Evolutionary conservation across 2,797 vertebrate species (phyloP).

Genomic region (Gastrophryne carolinensis): DNA sequence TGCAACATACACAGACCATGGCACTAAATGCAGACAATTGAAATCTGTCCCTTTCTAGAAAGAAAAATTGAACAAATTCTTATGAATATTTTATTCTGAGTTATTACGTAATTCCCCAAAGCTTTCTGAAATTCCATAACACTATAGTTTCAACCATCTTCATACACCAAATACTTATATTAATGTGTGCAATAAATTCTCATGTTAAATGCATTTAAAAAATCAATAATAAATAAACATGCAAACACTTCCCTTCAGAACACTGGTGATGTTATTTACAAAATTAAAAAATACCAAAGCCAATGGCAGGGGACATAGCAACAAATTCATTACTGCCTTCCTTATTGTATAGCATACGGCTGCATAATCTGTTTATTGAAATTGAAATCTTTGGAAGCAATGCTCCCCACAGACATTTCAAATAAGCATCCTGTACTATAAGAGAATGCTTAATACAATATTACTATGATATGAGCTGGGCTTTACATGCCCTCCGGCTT

Average conservation of each 20-base stretch:
- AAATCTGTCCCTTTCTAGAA: too few species aligned
- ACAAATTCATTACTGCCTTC: constrained; percentile 86
- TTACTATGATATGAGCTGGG: constrained; percentile 74
- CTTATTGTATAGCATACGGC: constrained; percentile 78
- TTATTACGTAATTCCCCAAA: constrained; percentile 65
- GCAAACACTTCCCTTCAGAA: constrained; percentile 82
- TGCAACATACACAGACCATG: too few species aligned
- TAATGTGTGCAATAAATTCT: constrained; percentile 83
- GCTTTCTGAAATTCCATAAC: constrained; percentile 54
- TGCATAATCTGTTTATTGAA: constrained; percentile 87
- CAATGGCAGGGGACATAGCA: constrained; percentile 81
- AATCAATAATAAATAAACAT: constrained; percentile 97
- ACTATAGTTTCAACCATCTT: constrained; percentile 57
- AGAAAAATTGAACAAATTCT: constrained; percentile 58
- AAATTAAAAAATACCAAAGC: constrained; percentile 86
- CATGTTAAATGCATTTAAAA: constrained; percentile 82
- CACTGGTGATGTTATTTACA: constrained; percentile 85
- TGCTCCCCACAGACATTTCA: constrained; percentile 80
- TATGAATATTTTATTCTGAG: constrained; percentile 75
- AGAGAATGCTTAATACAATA: constrained; percentile 82
- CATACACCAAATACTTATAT: constrained; percentile 71
- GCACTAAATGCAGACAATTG: too few species aligned
- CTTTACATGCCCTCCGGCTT: constrained; percentile 64
- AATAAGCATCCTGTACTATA: constrained; percentile 73
- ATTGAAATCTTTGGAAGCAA: constrained; percentile 83